A percentile compares a stretch with the other conserved stretches of the same genome.
These are phyloP conservation scores for Drosophila chauvacae DNA, from an alignment of 1,140 invertebrate species.

Conservation along the genomic window DNA sequence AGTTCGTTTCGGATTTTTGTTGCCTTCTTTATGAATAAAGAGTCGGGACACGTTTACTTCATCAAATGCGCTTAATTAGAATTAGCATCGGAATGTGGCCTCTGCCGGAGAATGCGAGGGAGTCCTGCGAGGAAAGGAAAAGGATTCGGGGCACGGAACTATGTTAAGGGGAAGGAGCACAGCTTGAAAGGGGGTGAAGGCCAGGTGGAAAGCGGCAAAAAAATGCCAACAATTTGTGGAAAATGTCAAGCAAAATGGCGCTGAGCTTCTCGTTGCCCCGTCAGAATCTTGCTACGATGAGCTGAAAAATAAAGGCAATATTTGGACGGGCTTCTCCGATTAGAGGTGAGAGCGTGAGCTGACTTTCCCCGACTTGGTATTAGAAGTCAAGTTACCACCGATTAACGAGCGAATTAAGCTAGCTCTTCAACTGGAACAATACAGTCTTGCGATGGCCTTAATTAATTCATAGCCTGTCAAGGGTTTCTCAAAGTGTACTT, in stretches of 20 bases:
- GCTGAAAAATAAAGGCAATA: constrained; percentile 3
- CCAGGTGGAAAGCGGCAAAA: constrained; percentile 20
- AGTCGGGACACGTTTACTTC: constrained; percentile 71
- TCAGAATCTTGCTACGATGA: not conserved
- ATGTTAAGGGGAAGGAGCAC: constrained; percentile 10
- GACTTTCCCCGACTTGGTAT: not conserved
- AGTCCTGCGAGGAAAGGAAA: constrained; percentile 1
- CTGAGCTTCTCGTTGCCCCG: not conserved
- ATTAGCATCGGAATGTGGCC: constrained; percentile 67
- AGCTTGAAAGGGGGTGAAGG: not conserved
- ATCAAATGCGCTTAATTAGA: constrained; percentile 71
- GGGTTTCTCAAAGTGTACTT: not conserved
- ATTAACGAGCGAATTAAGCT: not conserved
- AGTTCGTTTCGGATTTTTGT: constrained; percentile 22
- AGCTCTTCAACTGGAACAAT: not conserved
- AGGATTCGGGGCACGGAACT: constrained; percentile 35
- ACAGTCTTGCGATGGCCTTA: not conserved
- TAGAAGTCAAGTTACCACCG: not conserved
- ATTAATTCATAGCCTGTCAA: not conserved
- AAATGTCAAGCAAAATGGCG: constrained; percentile 43
- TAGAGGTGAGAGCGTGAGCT: not conserved
- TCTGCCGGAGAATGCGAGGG: constrained; percentile 33
- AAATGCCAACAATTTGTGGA: constrained; percentile 42
- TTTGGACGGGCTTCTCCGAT: constrained; percentile 5
- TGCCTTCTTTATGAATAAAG: constrained; percentile 64